Base-by-base conservation (phyloP, 2,113 vertebrate genomes). In the Corythoichthys haematopterus region DNA sequence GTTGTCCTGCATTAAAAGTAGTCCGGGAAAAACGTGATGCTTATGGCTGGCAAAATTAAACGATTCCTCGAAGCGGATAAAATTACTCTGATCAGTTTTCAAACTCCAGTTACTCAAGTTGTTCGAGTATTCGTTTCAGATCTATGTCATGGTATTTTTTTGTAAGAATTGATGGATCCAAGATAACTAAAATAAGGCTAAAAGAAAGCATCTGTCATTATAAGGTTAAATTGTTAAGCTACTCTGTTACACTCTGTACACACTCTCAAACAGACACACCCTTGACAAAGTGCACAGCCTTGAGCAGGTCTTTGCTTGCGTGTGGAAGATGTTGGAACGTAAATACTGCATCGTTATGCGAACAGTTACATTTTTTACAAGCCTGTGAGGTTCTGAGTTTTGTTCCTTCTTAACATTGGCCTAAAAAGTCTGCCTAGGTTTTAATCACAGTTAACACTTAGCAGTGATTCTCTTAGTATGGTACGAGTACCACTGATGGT, bases 291-390 rank as follows among this genome's bases (percentile, higher is more conserved):
- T 8, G 7, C 59, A 62, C 72, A 68, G 40, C 14, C 53, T 70
- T 73, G 64, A 73, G 79, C 74, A 56, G 47, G 56, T 71, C 40
- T 72, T 68, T 72, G 68, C 62, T 61, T 78, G 75, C 33, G 78
- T 82, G 78, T 79, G 75, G 76, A 72, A 79, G 12, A 80, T 70
- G 81, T 74, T 77, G 76, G 76, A 77, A 85, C 83, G 80, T 80
- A 85, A 84, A 84, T 79, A 88, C 62, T 64, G 57, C 7, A 4
- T 53, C 45, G 56, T 75, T 60, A 79, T 59, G 61, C 72, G 65
- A 76, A 77, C 76, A 76, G 71, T 72, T 60, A 74, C 45, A 62
- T 7, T 43, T 4, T 43, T 43, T 61, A 74, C 15, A 72, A 66
- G 65, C 40, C 56, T 79, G 20, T 45, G 38, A 60, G 60, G 53